Evolutionary conservation across 1,140 invertebrate species (phyloP), one percentile per base, ranked within the genome.

Genomic region (Brachystomella parvula): DNA sequence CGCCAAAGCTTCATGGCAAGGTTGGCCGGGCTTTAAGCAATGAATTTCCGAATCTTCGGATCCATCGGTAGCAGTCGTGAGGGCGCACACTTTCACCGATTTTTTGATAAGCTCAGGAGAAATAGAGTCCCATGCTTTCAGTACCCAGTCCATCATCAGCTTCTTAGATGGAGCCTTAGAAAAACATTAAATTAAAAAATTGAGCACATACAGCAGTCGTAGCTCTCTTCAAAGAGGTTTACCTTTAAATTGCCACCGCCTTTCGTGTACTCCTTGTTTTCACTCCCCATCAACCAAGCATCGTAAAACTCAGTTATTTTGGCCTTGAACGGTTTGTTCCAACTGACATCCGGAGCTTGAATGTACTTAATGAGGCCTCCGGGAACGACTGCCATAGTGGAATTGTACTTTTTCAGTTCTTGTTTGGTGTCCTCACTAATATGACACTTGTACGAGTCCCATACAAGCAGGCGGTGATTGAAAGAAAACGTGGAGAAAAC

Each of bases 261-360:
- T 57, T 57, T 60, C 21, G 71, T 71, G 49, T 63, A 69, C 26
- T 58, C 49, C 44, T 67, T 67, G 33, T 66, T 33, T 21, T 26
- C 57, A 44, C 72, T 62, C 15, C 64, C 26, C 3, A 9, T 30
- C 24, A 66, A 39, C 70, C n/a, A n/a, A n/a, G n/a, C n/a, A n/a
- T n/a, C n/a, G n/a, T n/a, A n/a, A n/a, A n/a, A n/a, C n/a, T n/a
- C n/a, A n/a, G n/a, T n/a, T n/a, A n/a, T n/a, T n/a, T n/a, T n/a
- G n/a, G n/a, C n/a, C n/a, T n/a, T n/a, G 56, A 74, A 75, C 15
- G 65, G 63, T 56, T 67, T 66, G 60, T 74, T 75, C 62, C 74
- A 65, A 39, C 26, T 47, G 12, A 74, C 63, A 68, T 75, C 73
- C 6, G 71, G 49, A 28, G 74, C 64, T 61, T 75, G 74, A 3